Conservation (phyloP, 2,113 vertebrate genomes). For the Grammomys dolichurus region DNA sequence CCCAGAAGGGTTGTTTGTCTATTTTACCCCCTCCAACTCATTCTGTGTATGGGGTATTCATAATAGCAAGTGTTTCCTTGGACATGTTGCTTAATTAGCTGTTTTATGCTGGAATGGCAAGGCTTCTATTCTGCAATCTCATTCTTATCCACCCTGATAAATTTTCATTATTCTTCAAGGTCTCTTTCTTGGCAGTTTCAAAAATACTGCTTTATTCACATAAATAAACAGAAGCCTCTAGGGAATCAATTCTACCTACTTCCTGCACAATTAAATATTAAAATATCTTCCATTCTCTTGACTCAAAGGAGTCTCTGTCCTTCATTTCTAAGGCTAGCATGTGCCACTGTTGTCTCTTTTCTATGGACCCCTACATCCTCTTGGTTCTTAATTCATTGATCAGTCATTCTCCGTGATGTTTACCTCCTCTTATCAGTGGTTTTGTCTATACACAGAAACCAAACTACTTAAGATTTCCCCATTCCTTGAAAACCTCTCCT, state of each 20-base stretch:
- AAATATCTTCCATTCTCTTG: conserved; percentile 8
- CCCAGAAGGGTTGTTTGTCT: background rate
- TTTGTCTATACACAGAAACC: background rate
- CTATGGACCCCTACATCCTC: rapidly evolving
- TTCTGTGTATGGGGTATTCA: background rate
- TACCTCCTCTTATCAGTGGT: background rate
- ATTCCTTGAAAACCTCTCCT: background rate
- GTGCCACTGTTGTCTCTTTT: background rate
- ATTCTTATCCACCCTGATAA: background rate
- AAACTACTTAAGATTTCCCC: background rate
- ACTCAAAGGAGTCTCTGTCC: background rate
- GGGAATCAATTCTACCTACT: background rate
- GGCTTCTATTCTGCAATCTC: background rate
- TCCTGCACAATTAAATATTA: background rate
- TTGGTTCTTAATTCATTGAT: background rate
- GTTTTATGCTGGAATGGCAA: background rate
- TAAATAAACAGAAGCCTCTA: background rate
- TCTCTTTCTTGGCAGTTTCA: background rate
- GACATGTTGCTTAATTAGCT: background rate
- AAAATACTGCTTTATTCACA: background rate
- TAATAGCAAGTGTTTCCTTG: background rate
- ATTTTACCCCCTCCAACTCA: background rate
- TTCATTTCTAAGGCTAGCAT: background rate
- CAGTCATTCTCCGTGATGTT: background rate
- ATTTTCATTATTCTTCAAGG: conserved; percentile 19